Conservation (phyloP, 2,888 invertebrate species). For the Agonopterix alstromeriana region DNA sequence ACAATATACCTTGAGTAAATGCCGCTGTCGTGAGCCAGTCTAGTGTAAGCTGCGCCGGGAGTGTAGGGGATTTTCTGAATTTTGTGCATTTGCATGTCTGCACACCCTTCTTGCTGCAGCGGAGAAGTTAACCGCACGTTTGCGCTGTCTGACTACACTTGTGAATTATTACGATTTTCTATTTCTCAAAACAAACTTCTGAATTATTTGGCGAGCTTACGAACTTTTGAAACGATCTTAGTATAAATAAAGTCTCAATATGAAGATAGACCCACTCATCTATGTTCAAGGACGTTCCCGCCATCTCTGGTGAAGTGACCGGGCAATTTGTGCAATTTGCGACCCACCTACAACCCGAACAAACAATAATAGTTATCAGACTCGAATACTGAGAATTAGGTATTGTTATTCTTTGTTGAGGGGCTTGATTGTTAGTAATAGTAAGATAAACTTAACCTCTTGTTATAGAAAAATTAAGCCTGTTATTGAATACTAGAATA, state of each 20-base stretch:
- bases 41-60: conserved; percentile 11
- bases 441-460: neutral
- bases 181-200: conserved; percentile 4
- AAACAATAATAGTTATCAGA: conserved; percentile 18
- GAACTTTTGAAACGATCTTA: no score
- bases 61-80: conserved; percentile 15
- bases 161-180: conserved; percentile 10
- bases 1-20: conserved; percentile 23
- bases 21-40: conserved; percentile 11
- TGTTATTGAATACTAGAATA: no score
- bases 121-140: conserved; percentile 11
- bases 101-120: conserved; percentile 8
- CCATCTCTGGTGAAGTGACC: conserved; percentile 16
- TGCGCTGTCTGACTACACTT: conserved; percentile 8
- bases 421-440: neutral
- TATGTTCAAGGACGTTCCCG: conserved; percentile 23
- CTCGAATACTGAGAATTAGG: no score
- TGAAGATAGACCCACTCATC: conserved; percentile 7
- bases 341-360: conserved; percentile 27
- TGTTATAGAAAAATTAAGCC: no score
- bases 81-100: conserved; percentile 20
- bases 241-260: no score
- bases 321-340: conserved; percentile 34
- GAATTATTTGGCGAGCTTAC: no score
- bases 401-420: neutral